These are phyloP conservation scores for Hycleus cichorii DNA, from an alignment of 1,140 invertebrate species.

Conservation along the genomic window DNA sequence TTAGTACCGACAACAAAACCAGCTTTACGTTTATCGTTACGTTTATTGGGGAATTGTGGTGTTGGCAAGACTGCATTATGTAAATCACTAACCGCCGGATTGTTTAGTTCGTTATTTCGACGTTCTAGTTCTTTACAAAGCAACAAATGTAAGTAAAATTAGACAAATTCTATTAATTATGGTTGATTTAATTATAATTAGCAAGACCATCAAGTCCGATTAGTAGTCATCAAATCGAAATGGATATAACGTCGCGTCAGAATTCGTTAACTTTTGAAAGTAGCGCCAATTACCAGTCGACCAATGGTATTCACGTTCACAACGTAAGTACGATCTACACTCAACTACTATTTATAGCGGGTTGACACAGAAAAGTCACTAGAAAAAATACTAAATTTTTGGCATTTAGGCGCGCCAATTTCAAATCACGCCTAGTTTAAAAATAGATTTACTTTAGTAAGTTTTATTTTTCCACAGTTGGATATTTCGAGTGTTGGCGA, in stretches of 20 bases:
- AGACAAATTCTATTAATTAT: background rate
- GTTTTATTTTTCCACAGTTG: conserved; percentile 41
- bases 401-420: no score
- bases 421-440: no score
- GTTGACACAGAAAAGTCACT: no score
- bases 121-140: conserved; percentile 44
- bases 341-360: no score
- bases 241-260: conserved; percentile 55
- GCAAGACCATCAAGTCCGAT: conserved; percentile 40
- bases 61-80: conserved; percentile 70
- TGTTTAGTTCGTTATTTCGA: conserved; percentile 58
- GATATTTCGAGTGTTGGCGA: conserved; percentile 52
- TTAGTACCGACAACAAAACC: conserved; percentile 56
- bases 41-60: conserved; percentile 69
- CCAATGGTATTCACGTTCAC: conserved; percentile 61
- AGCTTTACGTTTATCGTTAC: conserved; percentile 63
- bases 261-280: conserved; percentile 55
- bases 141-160: conserved; percentile 39
- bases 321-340: conserved; percentile 40
- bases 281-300: conserved; percentile 51
- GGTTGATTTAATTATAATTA: conserved; percentile 18
- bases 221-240: conserved; percentile 46
- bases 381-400: no score
- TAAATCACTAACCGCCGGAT: conserved; percentile 62
- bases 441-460: background rate